Conservation (phyloP, 2,113 vertebrate genomes). For the Paracanthobrama guichenoti region DNA sequence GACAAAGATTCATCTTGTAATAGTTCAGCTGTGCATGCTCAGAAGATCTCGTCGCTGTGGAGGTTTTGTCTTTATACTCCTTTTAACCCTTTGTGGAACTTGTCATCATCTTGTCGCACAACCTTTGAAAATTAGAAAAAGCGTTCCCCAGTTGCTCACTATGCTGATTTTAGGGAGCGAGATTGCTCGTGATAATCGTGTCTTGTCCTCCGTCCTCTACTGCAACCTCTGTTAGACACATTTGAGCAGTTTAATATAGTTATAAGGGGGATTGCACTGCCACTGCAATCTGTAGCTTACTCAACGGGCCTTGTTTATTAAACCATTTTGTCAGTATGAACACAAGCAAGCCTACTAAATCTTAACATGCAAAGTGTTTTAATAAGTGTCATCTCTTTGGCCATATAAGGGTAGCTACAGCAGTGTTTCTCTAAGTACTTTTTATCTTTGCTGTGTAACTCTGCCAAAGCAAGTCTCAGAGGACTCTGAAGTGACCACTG, state of each 20-base stretch:
- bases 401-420: neutral
- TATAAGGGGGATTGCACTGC: conserved; percentile 8
- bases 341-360: neutral
- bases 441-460: conserved; percentile 8
- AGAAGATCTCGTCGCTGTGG: conserved; percentile 57
- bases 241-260: neutral
- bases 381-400: conserved; percentile 16
- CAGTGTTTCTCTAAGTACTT: conserved; percentile 10
- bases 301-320: conserved; percentile 24
- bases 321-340: conserved; percentile 16
- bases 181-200: conserved; percentile 2
- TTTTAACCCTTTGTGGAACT: conserved; percentile 39
- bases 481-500: conserved; percentile 25
- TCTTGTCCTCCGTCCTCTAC: neutral
- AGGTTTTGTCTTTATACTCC: conserved; percentile 44
- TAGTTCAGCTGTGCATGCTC: conserved; percentile 66
- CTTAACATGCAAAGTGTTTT: conserved; percentile 12
- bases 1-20: conserved; percentile 38
- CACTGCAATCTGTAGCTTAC: conserved; percentile 23
- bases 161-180: neutral
- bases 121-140: conserved; percentile 5
- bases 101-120: conserved; percentile 32
- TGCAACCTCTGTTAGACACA: neutral
- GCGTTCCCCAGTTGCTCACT: neutral
- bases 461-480: conserved; percentile 39